These are phyloP conservation scores for Arctopsyche grandis DNA, from an alignment of 1,140 invertebrate genomes.

Conservation along the genomic window DNA sequence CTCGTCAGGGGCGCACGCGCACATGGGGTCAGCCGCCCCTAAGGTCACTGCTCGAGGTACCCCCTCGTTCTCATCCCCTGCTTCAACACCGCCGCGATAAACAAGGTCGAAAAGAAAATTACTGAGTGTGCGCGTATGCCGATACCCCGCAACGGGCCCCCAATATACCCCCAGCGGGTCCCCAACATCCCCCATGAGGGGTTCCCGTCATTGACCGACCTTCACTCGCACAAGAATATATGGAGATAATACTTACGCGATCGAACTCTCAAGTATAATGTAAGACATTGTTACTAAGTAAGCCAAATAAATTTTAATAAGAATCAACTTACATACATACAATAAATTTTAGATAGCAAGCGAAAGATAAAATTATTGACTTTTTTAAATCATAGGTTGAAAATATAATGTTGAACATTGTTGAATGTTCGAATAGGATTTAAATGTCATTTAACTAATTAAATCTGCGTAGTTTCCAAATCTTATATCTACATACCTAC, in stretches of 20 bases:
- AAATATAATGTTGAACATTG: too few species aligned
- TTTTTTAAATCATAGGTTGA: too few species aligned
- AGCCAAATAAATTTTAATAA: too few species aligned
- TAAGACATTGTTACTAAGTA: too few species aligned
- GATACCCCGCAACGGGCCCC: slow-evolving; percentile 12
- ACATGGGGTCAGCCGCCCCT: slow-evolving; percentile 56
- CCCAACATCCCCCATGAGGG: neutral
- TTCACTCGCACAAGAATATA: neutral
- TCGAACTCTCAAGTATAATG: neutral
- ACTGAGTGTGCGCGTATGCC: slow-evolving; percentile 53
- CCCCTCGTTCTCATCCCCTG: slow-evolving; percentile 40
- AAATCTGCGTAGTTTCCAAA: too few species aligned
- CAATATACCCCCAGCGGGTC: neutral
- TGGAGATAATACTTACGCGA: neutral
- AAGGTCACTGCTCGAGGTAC: slow-evolving; percentile 47
- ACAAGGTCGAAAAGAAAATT: slow-evolving; percentile 50
- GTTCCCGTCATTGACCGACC: slow-evolving; percentile 37
- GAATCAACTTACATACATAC: too few species aligned
- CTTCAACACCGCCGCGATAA: slow-evolving; percentile 35
- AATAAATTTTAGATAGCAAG: too few species aligned
- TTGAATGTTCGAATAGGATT: too few species aligned
- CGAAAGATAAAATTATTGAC: too few species aligned
- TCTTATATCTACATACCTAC: too few species aligned
- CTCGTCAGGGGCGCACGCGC: slow-evolving; percentile 54
- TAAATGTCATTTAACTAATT: too few species aligned